Conservation (phyloP, 2,888 invertebrate species). For the Choreutis nemorana region DNA sequence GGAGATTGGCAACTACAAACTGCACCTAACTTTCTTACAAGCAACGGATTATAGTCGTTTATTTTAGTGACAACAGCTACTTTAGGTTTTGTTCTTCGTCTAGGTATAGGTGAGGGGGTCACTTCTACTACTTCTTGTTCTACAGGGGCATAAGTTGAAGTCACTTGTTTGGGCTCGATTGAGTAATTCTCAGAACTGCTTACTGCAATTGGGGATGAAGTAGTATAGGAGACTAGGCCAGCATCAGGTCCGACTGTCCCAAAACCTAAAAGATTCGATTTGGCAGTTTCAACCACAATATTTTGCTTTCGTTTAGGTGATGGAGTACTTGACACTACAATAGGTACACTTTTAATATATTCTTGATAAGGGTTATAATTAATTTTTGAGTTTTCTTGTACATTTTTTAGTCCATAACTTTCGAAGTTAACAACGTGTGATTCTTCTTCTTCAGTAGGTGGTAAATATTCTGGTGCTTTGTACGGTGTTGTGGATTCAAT, state of each 20-base stretch:
- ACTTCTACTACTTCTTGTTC: constrained; percentile 48
- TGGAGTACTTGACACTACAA: constrained; percentile 16
- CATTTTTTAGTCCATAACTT: constrained; percentile 25
- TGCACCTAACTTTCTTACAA: constrained; percentile 75
- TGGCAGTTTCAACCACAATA: constrained; percentile 47
- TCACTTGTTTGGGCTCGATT: constrained; percentile 20
- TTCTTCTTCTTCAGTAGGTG: constrained; percentile 25
- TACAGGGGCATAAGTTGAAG: constrained; percentile 37
- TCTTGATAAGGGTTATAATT: constrained; percentile 35
- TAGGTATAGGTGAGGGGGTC: constrained; percentile 28
- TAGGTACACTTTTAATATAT: constrained; percentile 21
- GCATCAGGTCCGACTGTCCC: constrained; percentile 55
- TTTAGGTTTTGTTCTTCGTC: constrained; percentile 48
- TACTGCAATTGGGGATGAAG: constrained; percentile 29
- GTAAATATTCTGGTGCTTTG: constrained; percentile 39
- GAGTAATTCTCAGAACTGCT: constrained; percentile 29
- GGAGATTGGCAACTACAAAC: constrained; percentile 76
- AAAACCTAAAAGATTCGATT: constrained; percentile 49
- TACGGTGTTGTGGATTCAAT: constrained; percentile 28
- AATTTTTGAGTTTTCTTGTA: constrained; percentile 18
- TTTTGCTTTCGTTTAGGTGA: constrained; percentile 41
- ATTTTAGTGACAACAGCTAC: constrained; percentile 71
- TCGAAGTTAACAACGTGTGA: constrained; percentile 22
- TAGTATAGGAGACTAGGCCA: constrained; percentile 45
- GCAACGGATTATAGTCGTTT: constrained; percentile 75